Evolutionary conservation across 1,140 invertebrate genomes (phyloP).

Genomic region (Trichonephila clavipes): DNA sequence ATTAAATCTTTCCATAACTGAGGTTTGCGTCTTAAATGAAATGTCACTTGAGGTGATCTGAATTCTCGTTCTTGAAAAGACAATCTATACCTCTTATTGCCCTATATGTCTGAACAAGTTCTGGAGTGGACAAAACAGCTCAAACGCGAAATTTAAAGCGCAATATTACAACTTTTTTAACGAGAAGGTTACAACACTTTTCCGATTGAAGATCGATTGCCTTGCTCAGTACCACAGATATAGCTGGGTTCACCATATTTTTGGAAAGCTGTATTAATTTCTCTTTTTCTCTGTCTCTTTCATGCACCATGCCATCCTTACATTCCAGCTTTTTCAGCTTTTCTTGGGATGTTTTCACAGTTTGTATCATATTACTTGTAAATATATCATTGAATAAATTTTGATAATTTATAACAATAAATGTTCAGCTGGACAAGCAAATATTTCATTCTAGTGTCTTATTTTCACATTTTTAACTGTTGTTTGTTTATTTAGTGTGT

Average conservation of each 20-base stretch:
- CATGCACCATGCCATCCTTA: constrained; percentile 76
- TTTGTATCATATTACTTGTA: constrained; percentile 77
- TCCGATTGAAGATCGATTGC: neutral
- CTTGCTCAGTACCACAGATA: neutral
- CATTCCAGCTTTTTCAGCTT: constrained; percentile 75
- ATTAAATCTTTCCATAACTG: no score
- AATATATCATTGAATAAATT: constrained; percentile 77
- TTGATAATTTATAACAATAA: constrained; percentile 77
- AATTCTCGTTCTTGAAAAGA: neutral
- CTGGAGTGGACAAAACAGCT: neutral
- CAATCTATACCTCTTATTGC: neutral
- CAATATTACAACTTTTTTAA: neutral
- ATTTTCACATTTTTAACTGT: neutral
- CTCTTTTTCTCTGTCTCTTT: constrained; percentile 57
- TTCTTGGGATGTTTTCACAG: constrained; percentile 77
- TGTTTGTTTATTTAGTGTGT: neutral
- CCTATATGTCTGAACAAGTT: neutral
- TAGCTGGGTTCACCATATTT: constrained; percentile 31
- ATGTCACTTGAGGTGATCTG: neutral
- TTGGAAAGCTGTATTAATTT: constrained; percentile 65
- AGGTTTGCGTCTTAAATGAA: no score
- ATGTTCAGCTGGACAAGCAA: constrained; percentile 77
- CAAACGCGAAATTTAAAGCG: neutral
- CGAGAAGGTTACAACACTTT: neutral
- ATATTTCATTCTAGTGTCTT: constrained; percentile 64